Evolutionary conservation across 2,797 vertebrate species (phyloP).

Genomic region (Tolypeutes matacus): DNA sequence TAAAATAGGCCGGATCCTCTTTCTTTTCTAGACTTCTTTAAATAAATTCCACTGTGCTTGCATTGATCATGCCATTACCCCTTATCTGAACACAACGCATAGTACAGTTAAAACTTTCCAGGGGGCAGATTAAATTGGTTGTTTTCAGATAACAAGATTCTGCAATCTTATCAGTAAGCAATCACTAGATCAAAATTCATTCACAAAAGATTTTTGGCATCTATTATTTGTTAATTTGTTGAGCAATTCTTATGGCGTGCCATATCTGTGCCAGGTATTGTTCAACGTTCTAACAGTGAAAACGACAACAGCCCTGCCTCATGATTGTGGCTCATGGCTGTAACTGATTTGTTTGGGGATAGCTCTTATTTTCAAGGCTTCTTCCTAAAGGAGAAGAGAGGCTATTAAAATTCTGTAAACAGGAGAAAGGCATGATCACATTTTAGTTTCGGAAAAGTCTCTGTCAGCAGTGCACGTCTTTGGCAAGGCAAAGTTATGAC

Average conservation of each 20-base stretch:
- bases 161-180: conserved; percentile 10
- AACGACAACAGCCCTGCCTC: not conserved
- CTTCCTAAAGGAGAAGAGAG: not conserved
- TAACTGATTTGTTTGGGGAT: not conserved
- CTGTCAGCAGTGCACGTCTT: conserved; percentile 36
- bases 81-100: not conserved
- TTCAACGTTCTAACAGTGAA: not conserved
- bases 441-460: conserved; percentile 24
- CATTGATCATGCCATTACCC: not conserved
- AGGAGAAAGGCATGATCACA: not conserved
- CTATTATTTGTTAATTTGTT: conserved; percentile 26
- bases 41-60: not conserved
- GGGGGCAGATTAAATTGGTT: conserved; percentile 14
- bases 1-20: not conserved
- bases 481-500: conserved; percentile 29
- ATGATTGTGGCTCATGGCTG: not conserved
- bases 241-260: not conserved
- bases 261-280: not conserved
- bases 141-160: conserved; percentile 38
- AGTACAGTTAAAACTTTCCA: not conserved
- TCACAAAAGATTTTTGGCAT: not conserved
- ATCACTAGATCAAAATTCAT: conserved; percentile 41
- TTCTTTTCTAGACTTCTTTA: not conserved
- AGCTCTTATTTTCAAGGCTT: conserved; percentile 35
- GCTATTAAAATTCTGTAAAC: not conserved